These are phyloP conservation scores for Meriones unguiculatus DNA, from an alignment of 2,113 vertebrate genomes.

Conservation along the genomic window DNA sequence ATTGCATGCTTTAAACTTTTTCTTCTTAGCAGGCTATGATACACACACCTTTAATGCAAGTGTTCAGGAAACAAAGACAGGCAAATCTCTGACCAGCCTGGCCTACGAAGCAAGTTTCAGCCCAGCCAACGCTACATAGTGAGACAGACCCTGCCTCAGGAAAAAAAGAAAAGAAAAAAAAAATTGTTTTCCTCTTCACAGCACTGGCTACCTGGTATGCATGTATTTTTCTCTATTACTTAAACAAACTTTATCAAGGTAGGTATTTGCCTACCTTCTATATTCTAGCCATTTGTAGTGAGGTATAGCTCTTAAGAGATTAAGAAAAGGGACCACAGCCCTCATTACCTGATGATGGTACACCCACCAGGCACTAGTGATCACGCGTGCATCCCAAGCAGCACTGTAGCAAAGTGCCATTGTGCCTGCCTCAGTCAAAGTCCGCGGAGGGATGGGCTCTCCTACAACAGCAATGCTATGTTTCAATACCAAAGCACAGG, in stretches of 20 bases:
- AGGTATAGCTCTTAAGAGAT: not conserved
- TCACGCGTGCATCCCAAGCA: slow-evolving; percentile 97
- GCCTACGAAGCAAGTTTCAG: not conserved
- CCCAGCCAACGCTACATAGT: not conserved
- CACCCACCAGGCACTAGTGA: slow-evolving; percentile 99
- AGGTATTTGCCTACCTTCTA: not conserved
- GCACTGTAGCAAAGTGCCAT: slow-evolving; percentile 99
- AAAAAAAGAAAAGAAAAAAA: not conserved
- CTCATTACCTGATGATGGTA: slow-evolving; percentile 95
- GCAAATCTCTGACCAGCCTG: not conserved
- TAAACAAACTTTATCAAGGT: slow-evolving; percentile 39
- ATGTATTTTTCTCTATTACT: slow-evolving; percentile 29
- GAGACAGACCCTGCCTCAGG: not conserved
- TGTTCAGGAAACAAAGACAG: not conserved
- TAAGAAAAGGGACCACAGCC: not conserved
- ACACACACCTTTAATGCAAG: not conserved
- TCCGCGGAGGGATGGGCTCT: slow-evolving; percentile 92
- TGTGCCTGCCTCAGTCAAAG: slow-evolving; percentile 95
- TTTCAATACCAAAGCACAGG: not conserved
- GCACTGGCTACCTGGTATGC: not conserved
- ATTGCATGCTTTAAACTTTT: not conserved
- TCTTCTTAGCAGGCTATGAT: not conserved
- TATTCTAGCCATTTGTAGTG: not conserved
- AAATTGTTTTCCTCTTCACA: not conserved
- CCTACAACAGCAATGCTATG: slow-evolving; percentile 83